Percentiles rank a stretch among this genome's conserved stretches.
These are phyloP conservation scores for Argyresthia goedartella DNA, from an alignment of 2,888 invertebrate genomes.

Conservation along the genomic window DNA sequence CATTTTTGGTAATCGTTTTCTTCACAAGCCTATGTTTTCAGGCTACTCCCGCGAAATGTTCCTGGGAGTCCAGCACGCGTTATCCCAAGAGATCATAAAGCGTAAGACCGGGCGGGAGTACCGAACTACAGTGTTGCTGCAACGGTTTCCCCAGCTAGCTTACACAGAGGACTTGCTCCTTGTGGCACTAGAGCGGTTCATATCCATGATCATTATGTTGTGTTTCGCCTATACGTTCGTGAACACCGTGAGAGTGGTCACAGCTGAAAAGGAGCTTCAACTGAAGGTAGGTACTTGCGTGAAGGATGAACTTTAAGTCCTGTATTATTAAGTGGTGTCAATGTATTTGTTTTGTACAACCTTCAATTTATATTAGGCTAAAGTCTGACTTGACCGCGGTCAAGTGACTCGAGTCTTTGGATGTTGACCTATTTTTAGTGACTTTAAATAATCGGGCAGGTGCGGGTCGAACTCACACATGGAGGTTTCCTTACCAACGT, in stretches of 20 bases:
- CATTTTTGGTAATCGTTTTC: too few relatives aligned
- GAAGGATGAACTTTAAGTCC: too few relatives aligned
- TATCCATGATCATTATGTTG: constrained; percentile 84
- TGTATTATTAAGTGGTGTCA: too few relatives aligned
- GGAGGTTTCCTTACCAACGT: too few relatives aligned
- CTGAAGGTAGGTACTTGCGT: constrained; percentile 72
- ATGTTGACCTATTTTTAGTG: too few relatives aligned
- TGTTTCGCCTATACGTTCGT: constrained; percentile 87
- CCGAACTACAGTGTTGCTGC: constrained; percentile 60
- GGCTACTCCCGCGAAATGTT: constrained; percentile 61
- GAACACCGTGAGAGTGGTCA: constrained; percentile 81
- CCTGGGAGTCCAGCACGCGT: constrained; percentile 50
- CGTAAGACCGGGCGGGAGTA: constrained; percentile 39
- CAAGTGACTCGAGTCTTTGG: too few relatives aligned
- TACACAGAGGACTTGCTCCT: constrained; percentile 80
- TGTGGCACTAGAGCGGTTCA: constrained; percentile 75
- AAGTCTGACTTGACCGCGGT: too few relatives aligned
- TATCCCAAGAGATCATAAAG: constrained; percentile 54
- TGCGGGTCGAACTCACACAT: too few relatives aligned
- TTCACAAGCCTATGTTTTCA: constrained; percentile 21
- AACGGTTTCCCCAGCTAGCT: constrained; percentile 79
- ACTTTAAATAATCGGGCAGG: too few relatives aligned
- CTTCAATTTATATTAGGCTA: too few relatives aligned
- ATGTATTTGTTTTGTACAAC: too few relatives aligned
- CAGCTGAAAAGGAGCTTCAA: constrained; percentile 82